Conservation (phyloP, 2,113 vertebrate genomes). For the Chaetorhynchus papuensis region DNA sequence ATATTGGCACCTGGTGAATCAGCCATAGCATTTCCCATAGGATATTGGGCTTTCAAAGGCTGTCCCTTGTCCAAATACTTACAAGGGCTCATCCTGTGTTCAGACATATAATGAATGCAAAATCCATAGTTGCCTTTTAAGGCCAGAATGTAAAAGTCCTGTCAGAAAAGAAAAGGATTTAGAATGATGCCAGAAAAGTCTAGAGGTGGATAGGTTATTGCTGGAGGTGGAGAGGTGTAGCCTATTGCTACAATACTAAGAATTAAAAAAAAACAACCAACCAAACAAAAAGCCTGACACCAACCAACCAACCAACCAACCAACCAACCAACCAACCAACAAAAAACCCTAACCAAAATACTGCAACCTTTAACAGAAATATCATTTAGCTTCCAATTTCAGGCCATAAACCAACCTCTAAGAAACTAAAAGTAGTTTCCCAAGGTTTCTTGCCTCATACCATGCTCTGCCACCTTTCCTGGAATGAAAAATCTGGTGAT, state of each 20-base stretch:
- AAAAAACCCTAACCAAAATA: neutral
- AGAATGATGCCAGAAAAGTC: neutral
- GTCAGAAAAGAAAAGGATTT: neutral
- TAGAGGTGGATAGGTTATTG: neutral
- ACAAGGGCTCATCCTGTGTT: neutral
- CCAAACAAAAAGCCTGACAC: neutral
- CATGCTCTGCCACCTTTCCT: neutral
- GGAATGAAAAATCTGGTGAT: neutral
- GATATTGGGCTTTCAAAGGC: slow-evolving; percentile 18
- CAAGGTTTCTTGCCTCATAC: neutral
- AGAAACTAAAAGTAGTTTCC: neutral
- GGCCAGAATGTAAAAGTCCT: neutral
- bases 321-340: neutral
- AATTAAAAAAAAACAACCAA: neutral
- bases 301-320: too few species aligned
- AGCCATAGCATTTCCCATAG: slow-evolving; percentile 33
- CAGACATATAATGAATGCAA: neutral
- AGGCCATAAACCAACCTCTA: neutral
- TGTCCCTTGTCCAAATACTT: slow-evolving; percentile 28
- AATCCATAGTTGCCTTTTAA: slow-evolving; percentile 4
- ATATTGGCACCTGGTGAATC: slow-evolving; percentile 47
- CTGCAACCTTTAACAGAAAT: neutral
- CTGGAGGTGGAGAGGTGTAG: neutral
- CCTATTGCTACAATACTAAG: neutral
- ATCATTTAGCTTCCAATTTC: neutral